Percentiles rank a stretch among this genome's conserved stretches.
Conservation (phyloP, 2,888 invertebrate genomes). For the Meiosimyza platycephala region DNA sequence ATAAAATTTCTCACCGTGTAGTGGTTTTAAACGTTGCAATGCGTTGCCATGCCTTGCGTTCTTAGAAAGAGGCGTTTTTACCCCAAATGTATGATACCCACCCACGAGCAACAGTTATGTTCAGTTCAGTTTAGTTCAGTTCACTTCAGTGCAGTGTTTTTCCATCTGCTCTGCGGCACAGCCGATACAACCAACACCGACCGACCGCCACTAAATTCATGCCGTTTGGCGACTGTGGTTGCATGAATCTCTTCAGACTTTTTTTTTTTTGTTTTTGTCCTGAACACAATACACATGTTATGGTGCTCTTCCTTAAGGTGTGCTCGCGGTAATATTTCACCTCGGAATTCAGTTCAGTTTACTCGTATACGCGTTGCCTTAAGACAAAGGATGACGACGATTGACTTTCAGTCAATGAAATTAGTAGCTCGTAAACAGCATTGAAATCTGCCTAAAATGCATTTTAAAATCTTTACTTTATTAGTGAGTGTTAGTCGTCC, state of each 20-base stretch:
- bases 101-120: slow-evolving; percentile 59
- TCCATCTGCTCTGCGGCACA: slow-evolving; percentile 22
- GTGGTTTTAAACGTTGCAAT: slow-evolving; percentile 36
- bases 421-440: too few species aligned
- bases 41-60: slow-evolving; percentile 31
- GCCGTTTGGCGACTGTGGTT: slow-evolving; percentile 55
- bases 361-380: not conserved
- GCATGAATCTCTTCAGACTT: slow-evolving; percentile 26
- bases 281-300: slow-evolving; percentile 43
- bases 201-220: slow-evolving; percentile 34
- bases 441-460: too few species aligned
- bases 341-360: slow-evolving; percentile 50
- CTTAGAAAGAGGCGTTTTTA: slow-evolving; percentile 61
- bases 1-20: slow-evolving; percentile 15
- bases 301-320: slow-evolving; percentile 57
- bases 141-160: slow-evolving; percentile 13
- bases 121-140: not conserved
- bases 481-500: too few species aligned
- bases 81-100: slow-evolving; percentile 66
- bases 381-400: slow-evolving; percentile 1
- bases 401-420: slow-evolving; percentile 24
- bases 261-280: slow-evolving; percentile 46
- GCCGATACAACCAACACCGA: slow-evolving; percentile 29
- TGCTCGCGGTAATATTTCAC: slow-evolving; percentile 66
- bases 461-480: too few species aligned